Evolutionary conservation across 2,797 vertebrate genomes (phyloP).

Genomic region (Threskiornis aethiopicus): DNA sequence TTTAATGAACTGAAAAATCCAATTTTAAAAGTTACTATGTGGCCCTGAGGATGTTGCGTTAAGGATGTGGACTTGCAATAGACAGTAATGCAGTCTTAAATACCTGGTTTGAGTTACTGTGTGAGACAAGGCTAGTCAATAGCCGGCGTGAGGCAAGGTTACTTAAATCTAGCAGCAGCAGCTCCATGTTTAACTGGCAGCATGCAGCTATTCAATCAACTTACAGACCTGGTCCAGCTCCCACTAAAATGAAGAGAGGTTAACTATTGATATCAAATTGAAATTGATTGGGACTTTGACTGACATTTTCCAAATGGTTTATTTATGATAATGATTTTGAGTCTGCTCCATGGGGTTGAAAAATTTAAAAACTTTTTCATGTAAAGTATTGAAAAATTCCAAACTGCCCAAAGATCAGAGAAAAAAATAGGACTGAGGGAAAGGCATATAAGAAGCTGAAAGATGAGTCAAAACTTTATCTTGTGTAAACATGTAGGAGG

Average conservation of each 20-base stretch:
- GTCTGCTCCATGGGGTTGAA: not conserved
- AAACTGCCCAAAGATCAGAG: not conserved
- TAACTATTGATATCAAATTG: not conserved
- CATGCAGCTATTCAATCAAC: not conserved
- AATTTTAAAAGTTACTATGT: not conserved
- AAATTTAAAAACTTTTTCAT: not conserved
- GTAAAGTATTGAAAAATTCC: not conserved
- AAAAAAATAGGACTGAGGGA: not conserved
- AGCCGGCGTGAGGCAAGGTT: not conserved
- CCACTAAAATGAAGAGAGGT: not conserved
- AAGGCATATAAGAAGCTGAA: not conserved
- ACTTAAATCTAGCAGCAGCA: not conserved
- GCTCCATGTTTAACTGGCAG: not conserved
- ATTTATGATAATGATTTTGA: not conserved
- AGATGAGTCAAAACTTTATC: not conserved
- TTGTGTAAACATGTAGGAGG: not conserved
- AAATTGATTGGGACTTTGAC: not conserved
- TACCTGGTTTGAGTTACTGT: not conserved
- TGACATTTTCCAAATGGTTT: not conserved
- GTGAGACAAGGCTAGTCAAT: not conserved
- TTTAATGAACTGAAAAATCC: slow-evolving; percentile 36
- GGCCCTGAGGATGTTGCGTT: not conserved
- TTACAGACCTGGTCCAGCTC: not conserved
- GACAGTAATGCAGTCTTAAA: not conserved
- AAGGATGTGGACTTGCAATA: not conserved